Evolutionary conservation across 2,888 invertebrate genomes (phyloP), one percentile per base, ranked within the genome.

Genomic region (Nomada ruficornis): DNA sequence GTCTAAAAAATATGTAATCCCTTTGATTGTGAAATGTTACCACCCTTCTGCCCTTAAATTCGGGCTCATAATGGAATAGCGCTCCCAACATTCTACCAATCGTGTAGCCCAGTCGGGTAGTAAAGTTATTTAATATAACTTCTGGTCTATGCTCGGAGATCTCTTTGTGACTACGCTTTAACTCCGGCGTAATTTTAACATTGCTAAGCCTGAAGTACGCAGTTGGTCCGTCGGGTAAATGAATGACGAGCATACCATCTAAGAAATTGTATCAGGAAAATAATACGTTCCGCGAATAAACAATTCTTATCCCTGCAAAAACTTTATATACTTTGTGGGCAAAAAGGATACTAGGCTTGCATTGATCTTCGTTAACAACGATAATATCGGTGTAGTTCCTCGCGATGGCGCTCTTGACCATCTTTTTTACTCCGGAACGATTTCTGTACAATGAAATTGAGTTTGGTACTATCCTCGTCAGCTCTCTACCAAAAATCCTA

Each of bases 21-120:
- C 99, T 95, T 94, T 99, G 99, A 94, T 99, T 99, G 94, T 99
- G 99, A 94, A 99, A 99, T 47, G 99, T 99, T 82, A 98, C 98
- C 0, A 97, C 98, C 82, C 99, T 95, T 4, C 98, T 95, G 0
- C 99, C 99, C 85, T 96, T 96, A 94, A 99, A 99, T 94, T 99
- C 97, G 0, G 99, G 99, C 94, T 98, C 97, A 94, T 98, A 98
- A 94, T 99, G 99, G 93, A 99, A 99, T 57, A 99, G 94, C 0
- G 98, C 97, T 15, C 98, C 98, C 82, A 99, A 95, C 98, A 99
- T 98, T 88, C 99, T 96, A 0, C 98, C 98, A 63, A 99, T 96
- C 0, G 97, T 96, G 90, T 98, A 95, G 68, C 99, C 99, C 54
- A 99, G 95, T 0, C 99, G 96, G 0, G 99, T 99, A 84, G 97